Evolutionary conservation across 2,797 vertebrate species (phyloP).

Genomic region (Enteromius unitaeniatus): DNA sequence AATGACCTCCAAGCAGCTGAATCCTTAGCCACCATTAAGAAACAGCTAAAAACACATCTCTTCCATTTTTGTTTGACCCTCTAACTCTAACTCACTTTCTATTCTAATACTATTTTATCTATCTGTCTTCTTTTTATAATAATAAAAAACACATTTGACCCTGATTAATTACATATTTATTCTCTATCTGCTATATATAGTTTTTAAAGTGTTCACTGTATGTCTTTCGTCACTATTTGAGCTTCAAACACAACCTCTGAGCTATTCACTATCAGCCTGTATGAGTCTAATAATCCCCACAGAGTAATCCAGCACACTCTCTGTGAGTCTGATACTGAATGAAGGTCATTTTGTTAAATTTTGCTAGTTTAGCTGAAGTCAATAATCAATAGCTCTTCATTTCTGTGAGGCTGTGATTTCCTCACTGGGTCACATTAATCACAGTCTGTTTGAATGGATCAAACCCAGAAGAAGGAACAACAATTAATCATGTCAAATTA

Average conservation of each 20-base stretch:
- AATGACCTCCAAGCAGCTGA: no score
- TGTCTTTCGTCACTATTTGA: constrained; percentile 45
- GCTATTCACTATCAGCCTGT: constrained; percentile 34
- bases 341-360: constrained; percentile 59
- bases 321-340: constrained; percentile 39
- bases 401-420: constrained; percentile 44
- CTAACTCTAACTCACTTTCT: no score
- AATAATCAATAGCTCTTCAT: constrained; percentile 64
- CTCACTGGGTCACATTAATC: constrained; percentile 52
- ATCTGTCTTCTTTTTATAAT: no score
- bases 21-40: no score
- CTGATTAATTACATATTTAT: no score
- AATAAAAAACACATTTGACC: no score
- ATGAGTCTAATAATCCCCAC: constrained; percentile 51
- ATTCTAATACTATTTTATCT: no score
- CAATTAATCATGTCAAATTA: constrained; percentile 44
- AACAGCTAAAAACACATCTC: no score
- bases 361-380: constrained; percentile 54
- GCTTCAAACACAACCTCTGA: constrained; percentile 19
- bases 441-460: constrained; percentile 49
- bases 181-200: neutral
- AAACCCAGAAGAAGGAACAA: constrained; percentile 21
- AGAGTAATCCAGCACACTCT: constrained; percentile 32
- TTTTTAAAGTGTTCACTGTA: constrained; percentile 46
- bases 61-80: no score